Evolutionary conservation across 2,888 invertebrate species (phyloP).

Genomic region (Polydrusus cervinus): DNA sequence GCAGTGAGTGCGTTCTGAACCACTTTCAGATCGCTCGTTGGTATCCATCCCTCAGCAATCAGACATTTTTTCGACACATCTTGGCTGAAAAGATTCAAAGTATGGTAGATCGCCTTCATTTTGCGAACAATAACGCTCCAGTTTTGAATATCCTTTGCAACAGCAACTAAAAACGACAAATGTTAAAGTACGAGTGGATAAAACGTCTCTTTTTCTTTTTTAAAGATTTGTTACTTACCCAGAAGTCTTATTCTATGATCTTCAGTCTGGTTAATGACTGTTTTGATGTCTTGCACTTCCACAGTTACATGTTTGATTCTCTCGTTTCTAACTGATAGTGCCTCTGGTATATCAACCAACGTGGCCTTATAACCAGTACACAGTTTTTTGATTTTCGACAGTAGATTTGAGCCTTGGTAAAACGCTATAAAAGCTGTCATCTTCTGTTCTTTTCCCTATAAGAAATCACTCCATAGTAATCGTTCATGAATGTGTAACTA

Average conservation of each 20-base stretch:
- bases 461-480: too few relatives aligned
- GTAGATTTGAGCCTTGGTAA: conserved; percentile 94
- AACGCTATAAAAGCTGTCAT: conserved; percentile 93
- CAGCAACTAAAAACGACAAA: conserved; percentile 74
- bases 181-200: neutral
- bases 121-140: conserved; percentile 89
- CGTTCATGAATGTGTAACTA: too few relatives aligned
- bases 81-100: conserved; percentile 82
- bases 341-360: conserved; percentile 93
- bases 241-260: conserved; percentile 88
- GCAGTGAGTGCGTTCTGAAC: conserved; percentile 86
- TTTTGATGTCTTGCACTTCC: conserved; percentile 89
- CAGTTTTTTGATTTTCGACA: conserved; percentile 92
- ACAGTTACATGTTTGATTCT: conserved; percentile 93
- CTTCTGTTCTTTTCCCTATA: conserved; percentile 88
- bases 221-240: conserved; percentile 13
- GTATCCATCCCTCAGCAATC: conserved; percentile 84
- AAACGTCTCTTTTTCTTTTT: neutral
- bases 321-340: conserved; percentile 87
- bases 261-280: conserved; percentile 89
- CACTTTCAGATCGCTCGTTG: conserved; percentile 79
- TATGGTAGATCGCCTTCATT: conserved; percentile 86
- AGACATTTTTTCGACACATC: conserved; percentile 82
- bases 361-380: conserved; percentile 95
- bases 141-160: conserved; percentile 89